Evolutionary conservation across 2,797 vertebrate species (phyloP).

Genomic region (Labeo calbasu): DNA sequence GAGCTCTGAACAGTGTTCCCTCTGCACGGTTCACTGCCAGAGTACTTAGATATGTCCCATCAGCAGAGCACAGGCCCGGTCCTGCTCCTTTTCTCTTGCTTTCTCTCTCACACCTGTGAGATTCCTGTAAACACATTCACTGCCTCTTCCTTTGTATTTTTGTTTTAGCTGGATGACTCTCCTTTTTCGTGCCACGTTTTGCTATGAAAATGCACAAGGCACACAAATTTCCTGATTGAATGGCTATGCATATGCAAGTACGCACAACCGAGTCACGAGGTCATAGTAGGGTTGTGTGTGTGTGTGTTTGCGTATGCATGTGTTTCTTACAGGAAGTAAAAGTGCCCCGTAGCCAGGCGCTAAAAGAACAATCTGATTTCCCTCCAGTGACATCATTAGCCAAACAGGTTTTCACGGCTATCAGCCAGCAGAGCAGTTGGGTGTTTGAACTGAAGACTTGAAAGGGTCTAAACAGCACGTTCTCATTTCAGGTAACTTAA

Average conservation of each 20-base stretch:
- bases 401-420: constrained; percentile 78
- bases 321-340: constrained; percentile 72
- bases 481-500: constrained; percentile 85
- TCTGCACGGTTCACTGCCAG: constrained; percentile 60
- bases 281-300: constrained; percentile 15
- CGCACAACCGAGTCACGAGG: constrained; percentile 1
- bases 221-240: background rate
- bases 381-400: constrained; percentile 77
- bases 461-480: constrained; percentile 81
- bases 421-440: constrained; percentile 61
- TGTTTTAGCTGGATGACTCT: background rate
- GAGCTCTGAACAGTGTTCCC: constrained; percentile 57
- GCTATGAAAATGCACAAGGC: constrained; percentile 5
- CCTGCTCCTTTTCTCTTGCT: constrained; percentile 52
- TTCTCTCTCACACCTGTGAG: constrained; percentile 42
- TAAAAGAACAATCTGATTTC: constrained; percentile 80
- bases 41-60: constrained; percentile 50
- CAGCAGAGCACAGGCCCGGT: constrained; percentile 57
- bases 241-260: background rate
- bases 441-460: constrained; percentile 71
- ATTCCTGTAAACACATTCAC: constrained; percentile 3
- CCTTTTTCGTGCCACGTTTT: background rate
- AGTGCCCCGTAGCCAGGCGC: constrained; percentile 71
- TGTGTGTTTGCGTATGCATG: constrained; percentile 6
- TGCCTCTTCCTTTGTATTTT: background rate